phyloP scores from a whole-genome alignment of 2,888 invertebrate genomes.

The Noctua pronuba region DNA sequence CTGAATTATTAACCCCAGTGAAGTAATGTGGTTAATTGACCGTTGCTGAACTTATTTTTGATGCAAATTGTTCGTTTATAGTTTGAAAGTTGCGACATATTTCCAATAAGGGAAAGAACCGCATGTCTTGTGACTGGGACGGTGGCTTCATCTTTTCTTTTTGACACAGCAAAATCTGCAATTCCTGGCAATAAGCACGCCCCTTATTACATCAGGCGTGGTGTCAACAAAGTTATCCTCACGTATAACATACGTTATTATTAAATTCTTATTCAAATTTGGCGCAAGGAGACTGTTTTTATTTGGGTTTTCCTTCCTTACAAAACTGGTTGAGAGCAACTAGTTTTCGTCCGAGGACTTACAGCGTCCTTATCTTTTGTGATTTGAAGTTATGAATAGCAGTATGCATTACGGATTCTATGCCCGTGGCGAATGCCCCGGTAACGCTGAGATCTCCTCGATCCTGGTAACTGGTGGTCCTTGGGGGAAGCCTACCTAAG shows the following conservation, averaged over 20 bases:
- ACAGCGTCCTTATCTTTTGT: neutral
- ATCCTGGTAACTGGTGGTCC: neutral
- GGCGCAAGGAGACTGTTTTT: neutral
- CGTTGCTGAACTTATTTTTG: neutral
- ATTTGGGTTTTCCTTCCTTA: constrained; percentile 13
- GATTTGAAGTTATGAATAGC: neutral
- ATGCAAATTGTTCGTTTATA: neutral
- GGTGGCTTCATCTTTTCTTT: neutral
- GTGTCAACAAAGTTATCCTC: neutral
- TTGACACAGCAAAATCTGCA: neutral
- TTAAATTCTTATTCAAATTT: neutral
- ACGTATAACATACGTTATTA: neutral
- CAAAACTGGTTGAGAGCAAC: neutral
- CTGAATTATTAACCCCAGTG: neutral
- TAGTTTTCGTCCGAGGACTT: neutral
- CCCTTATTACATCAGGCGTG: neutral
- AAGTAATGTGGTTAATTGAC: neutral
- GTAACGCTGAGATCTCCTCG: neutral
- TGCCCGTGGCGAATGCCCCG: neutral
- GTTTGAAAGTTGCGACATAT: neutral
- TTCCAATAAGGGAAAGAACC: constrained; percentile 11
- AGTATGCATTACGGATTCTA: neutral
- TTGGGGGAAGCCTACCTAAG: no score
- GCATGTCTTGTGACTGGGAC: neutral
- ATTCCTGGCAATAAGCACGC: neutral